phyloP scores from a whole-genome alignment of 2,113 vertebrate species.

The Puma concolor region DNA sequence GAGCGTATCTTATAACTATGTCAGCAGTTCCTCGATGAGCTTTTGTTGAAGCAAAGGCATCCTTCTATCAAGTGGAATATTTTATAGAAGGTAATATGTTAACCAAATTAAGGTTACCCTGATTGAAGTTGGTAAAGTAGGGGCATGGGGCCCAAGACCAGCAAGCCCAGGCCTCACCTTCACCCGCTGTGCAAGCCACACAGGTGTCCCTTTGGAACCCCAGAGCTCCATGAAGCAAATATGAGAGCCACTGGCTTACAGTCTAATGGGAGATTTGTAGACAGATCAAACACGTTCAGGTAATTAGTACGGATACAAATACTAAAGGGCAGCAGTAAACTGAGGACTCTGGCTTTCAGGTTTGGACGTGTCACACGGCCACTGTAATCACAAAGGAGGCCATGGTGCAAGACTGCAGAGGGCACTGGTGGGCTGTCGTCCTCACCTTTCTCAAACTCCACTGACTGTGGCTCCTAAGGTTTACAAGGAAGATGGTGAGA shows the following conservation, averaged over 20 bases:
- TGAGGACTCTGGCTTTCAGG: background rate
- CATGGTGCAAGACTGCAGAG: rapidly evolving
- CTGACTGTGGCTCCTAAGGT: no score
- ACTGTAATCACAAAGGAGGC: background rate
- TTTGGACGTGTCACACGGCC: background rate
- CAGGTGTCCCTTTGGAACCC: background rate
- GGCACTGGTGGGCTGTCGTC: background rate
- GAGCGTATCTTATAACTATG: background rate
- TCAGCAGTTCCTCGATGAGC: background rate
- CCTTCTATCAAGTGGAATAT: background rate
- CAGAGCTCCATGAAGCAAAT: background rate
- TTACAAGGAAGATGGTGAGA: background rate
- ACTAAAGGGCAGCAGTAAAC: background rate
- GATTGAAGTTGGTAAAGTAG: background rate
- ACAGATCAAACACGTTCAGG: background rate
- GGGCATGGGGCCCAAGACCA: background rate
- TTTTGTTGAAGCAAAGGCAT: constrained; percentile 7
- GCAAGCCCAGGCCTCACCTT: background rate
- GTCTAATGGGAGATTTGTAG: background rate
- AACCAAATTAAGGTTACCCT: background rate
- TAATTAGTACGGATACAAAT: background rate
- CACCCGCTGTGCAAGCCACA: background rate
- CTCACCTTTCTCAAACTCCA: background rate
- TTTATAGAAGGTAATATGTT: background rate
- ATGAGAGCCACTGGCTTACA: background rate